phyloP scores from a whole-genome alignment of 2,113 vertebrate genomes.

The Zosterops japonicus region DNA sequence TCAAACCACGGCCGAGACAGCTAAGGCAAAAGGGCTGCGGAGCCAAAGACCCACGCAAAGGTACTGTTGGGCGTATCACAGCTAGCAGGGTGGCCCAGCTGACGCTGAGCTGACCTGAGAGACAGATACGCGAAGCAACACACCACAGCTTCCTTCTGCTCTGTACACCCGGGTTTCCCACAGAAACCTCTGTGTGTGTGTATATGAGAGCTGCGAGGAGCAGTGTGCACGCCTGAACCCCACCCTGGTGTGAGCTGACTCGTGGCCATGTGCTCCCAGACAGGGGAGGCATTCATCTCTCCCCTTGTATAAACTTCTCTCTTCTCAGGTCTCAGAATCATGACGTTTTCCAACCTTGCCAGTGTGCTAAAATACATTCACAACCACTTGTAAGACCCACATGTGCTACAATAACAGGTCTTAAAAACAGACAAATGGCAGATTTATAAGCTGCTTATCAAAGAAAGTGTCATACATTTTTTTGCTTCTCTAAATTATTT shows the following conservation, averaged over 20 bases:
- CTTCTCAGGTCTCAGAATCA: neutral
- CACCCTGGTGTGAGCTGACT: fast-evolving
- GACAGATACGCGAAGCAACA: too few species aligned
- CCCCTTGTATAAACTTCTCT: neutral
- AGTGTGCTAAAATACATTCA: neutral
- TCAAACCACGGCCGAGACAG: too few species aligned
- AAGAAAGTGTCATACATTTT: neutral
- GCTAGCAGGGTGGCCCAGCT: too few species aligned
- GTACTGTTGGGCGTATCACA: too few species aligned
- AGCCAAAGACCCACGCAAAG: too few species aligned
- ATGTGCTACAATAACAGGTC: neutral
- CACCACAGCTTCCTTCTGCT: neutral
- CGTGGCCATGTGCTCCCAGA: fast-evolving
- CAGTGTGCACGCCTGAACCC: fast-evolving
- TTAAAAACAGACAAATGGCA: constrained; percentile 23
- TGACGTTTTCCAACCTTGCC: neutral
- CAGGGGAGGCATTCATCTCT: fast-evolving
- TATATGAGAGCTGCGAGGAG: fast-evolving
- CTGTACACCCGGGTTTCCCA: neutral
- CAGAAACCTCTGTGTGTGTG: neutral
- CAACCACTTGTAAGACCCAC: neutral
- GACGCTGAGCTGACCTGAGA: too few species aligned
- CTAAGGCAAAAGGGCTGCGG: too few species aligned
- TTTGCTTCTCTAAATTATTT: neutral
- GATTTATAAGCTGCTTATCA: neutral